Percentiles rank a stretch among this genome's conserved stretches.
Conservation (phyloP, 2,797 vertebrate genomes). For the Microchirus variegatus region DNA sequence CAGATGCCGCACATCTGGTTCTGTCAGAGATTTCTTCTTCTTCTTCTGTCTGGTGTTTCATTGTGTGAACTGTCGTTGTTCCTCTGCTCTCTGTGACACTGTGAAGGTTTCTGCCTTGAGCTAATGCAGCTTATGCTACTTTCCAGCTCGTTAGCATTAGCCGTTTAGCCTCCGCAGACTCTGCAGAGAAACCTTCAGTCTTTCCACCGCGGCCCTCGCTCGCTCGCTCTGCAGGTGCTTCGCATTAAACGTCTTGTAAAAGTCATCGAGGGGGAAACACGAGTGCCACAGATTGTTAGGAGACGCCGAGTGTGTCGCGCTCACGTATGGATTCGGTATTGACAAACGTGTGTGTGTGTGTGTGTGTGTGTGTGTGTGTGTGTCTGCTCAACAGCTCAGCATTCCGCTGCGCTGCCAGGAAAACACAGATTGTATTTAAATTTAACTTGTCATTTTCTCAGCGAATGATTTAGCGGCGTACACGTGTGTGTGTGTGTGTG, state of each 20-base stretch:
- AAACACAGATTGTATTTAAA: constrained; percentile 80
- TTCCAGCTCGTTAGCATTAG: no score
- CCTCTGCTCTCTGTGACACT: no score
- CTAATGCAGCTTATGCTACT: no score
- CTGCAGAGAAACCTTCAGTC: no score
- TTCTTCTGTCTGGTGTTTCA: no score
- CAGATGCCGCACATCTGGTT: no score
- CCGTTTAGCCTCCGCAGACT: no score
- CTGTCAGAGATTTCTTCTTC: no score
- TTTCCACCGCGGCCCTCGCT: constrained; percentile 39
- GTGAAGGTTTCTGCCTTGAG: no score
- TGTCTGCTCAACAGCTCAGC: constrained; percentile 80
- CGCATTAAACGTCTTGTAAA: constrained; percentile 81
- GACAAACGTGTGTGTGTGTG: constrained; percentile 69
- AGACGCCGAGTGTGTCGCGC: constrained; percentile 19
- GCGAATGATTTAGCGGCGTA: constrained; percentile 63
- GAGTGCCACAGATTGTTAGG: constrained; percentile 79
- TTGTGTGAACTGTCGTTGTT: no score
- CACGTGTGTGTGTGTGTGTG: constrained; percentile 36
- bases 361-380: no score
- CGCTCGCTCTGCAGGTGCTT: constrained; percentile 82
- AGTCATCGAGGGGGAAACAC: constrained; percentile 77
- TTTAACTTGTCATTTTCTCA: constrained; percentile 71
- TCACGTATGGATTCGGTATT: constrained; percentile 72
- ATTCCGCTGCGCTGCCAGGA: constrained; percentile 73